These are phyloP conservation scores for Brienomyrus brachyistius DNA, from an alignment of 2,113 vertebrate genomes.

Conservation along the genomic window DNA sequence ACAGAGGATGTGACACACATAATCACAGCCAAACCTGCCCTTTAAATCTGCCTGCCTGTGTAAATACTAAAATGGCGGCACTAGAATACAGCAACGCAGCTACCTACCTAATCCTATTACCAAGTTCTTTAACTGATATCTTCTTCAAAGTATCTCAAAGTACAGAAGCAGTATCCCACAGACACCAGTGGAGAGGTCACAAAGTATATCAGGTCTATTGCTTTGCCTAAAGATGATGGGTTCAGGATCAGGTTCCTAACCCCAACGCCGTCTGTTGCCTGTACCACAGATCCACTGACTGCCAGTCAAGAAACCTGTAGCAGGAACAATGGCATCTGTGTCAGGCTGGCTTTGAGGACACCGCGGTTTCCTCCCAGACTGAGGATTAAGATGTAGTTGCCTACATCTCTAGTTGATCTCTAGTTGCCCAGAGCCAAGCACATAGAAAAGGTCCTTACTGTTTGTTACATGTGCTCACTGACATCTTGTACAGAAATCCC, in stretches of 20 bases:
- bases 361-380: neutral
- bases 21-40: neutral
- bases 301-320: neutral
- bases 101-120: neutral
- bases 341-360: neutral
- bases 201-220: neutral
- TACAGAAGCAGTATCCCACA: neutral
- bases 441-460: neutral
- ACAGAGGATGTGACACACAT: neutral
- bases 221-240: neutral
- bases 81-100: neutral
- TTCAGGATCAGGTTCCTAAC: neutral
- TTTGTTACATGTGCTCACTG: neutral
- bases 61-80: neutral
- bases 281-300: neutral
- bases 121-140: neutral
- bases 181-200: neutral
- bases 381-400: neutral
- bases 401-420: too few relatives aligned
- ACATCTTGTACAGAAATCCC: neutral
- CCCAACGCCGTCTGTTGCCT: neutral
- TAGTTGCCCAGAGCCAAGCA: neutral
- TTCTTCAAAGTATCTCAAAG: neutral
- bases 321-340: neutral
- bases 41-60: neutral